Percentiles rank a stretch among this genome's conserved stretches.
phyloP scores from a whole-genome alignment of 2,797 vertebrate species.

The Poecile montanus region DNA sequence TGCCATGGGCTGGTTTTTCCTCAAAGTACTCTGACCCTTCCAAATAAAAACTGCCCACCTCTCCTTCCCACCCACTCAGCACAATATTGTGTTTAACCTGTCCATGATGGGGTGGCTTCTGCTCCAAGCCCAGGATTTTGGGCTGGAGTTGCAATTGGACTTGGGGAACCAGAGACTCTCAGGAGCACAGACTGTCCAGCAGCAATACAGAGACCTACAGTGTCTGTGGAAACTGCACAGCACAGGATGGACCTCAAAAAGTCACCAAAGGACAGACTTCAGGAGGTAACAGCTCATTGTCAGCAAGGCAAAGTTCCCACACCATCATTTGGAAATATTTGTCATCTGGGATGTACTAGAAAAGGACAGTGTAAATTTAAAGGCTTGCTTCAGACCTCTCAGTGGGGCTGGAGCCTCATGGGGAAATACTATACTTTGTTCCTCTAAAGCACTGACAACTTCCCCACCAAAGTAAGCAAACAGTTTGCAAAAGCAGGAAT shows the following conservation, averaged over 20 bases:
- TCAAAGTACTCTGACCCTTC: background rate
- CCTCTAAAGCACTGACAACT: background rate
- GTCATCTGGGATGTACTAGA: background rate
- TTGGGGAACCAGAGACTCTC: background rate
- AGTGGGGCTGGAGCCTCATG: background rate
- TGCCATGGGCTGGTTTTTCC: background rate
- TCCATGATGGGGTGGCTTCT: rapidly evolving
- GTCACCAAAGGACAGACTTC: background rate
- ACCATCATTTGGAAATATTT: background rate
- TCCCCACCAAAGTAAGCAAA: background rate
- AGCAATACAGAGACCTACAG: background rate
- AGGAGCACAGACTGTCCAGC: background rate
- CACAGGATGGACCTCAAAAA: background rate
- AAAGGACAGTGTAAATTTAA: background rate
- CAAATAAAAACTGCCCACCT: background rate
- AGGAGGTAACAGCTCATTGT: background rate
- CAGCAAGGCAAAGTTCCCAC: background rate
- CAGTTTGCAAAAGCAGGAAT: background rate
- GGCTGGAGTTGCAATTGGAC: rapidly evolving
- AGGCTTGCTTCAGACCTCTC: background rate
- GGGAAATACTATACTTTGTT: background rate
- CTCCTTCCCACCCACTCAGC: background rate
- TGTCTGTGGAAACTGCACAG: background rate
- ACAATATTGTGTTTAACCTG: background rate
- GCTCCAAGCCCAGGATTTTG: background rate